Base-by-base conservation (phyloP, 2,797 vertebrate species). In the Bradypodion pumilum region DNA sequence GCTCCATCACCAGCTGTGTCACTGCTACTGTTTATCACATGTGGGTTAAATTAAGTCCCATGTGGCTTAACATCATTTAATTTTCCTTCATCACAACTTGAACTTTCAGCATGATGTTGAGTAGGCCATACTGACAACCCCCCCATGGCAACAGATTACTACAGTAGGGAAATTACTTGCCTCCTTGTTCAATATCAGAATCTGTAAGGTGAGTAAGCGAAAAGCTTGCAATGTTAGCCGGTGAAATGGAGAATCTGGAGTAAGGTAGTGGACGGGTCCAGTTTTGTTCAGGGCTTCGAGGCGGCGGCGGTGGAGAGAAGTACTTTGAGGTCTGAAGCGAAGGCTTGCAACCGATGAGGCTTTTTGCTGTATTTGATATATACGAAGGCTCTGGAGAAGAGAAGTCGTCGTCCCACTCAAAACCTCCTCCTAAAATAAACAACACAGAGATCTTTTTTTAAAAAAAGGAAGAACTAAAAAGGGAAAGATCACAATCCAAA, bases 331-430 rank as follows among this genome's bases (percentile, higher is more conserved):
- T 90, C 46, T 96, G 93, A 40, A 97, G 94, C 76, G 94, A 74
- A 1, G 94, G 37, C 90, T 96, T 97, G 70, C 96, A 95, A 15
- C 92, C 86, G 3, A 95, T 92, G 6, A 96, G 91, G 86, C 92
- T 96, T 13, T 95, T 95, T 46, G 96, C 95, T 3, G 95, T 93
- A 93, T 97, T 98, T 2, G 97, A 93, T 63, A 97, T 90, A 94
- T 98, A 98, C 69, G 96, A 95, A 10, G 98, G 96, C 7, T 97
- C 95, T 0, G 97, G 92, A 77, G 97, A 96, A 80, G 98, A 97
- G 94, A 99, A 99, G 94, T 99, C 98, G 62, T 99, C 99, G 0
- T 99, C 99, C 99, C 99, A 99, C 89, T 99, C 98, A 85, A 99
- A 99, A 35, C 97, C 98, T 0, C 98, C 98, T 74, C 98, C 98